Evolutionary conservation across 2,113 vertebrate species (phyloP).

Genomic region (Girardinichthys multiradiatus): DNA sequence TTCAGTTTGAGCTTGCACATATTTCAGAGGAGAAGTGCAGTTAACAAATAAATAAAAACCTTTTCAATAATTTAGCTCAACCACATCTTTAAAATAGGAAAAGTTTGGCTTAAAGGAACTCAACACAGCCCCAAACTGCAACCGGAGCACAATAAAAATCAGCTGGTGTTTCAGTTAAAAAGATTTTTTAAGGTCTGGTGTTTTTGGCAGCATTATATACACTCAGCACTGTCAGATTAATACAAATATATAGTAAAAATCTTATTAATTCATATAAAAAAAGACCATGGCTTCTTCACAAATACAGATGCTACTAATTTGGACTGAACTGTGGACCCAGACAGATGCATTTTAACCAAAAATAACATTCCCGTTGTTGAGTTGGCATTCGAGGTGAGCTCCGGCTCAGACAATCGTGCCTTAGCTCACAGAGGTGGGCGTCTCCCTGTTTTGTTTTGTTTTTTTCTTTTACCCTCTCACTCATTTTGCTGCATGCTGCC

Average conservation of each 20-base stretch:
- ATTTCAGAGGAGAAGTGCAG: no score
- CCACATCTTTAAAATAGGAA: not conserved
- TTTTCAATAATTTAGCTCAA: not conserved
- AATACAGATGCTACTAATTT: constrained; percentile 11
- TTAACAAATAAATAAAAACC: not conserved
- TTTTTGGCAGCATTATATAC: not conserved
- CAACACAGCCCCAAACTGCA: not conserved
- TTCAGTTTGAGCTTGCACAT: not conserved
- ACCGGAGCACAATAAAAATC: not conserved
- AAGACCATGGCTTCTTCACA: constrained; percentile 31
- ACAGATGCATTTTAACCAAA: constrained; percentile 34
- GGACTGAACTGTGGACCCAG: constrained; percentile 18
- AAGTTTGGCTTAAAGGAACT: not conserved
- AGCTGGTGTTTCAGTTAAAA: not conserved
- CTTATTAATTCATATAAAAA: constrained; percentile 11
- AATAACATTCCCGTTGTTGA: constrained; percentile 44
- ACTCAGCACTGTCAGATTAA: no score
- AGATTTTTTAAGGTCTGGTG: not conserved
- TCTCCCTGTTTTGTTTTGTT: constrained; percentile 56
- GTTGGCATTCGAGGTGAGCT: constrained; percentile 42
- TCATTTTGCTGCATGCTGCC: constrained; percentile 79
- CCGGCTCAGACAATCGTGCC: constrained; percentile 56
- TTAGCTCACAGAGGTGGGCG: constrained; percentile 60
- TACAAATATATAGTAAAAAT: not conserved
- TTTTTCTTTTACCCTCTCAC: constrained; percentile 58